Base-by-base conservation (phyloP, 2,797 vertebrate species). In the Odontamblyopus lacepedii region DNA sequence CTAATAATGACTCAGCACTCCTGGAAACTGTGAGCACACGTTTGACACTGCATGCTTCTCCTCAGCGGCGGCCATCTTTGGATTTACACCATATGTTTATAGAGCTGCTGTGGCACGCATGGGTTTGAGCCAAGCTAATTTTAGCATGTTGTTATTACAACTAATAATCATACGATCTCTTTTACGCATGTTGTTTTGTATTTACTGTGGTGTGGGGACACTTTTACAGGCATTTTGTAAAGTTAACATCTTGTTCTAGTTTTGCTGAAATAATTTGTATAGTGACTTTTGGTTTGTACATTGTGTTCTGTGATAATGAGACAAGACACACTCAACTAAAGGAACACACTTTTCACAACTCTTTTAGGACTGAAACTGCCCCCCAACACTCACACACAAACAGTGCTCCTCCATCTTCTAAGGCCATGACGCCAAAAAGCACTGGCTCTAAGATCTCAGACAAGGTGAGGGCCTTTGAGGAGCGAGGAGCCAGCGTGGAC, bases 381-480 rank as follows among this genome's bases (percentile, higher is more conserved):
- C 80, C 69, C 2, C 70, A 79, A 51, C 90, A 83, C 51, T 82
- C 93, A 67, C 90, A 92, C 70, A 95, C 94, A 92, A 95, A 94
- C 69, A 73, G 87, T 53, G 85, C 77, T 0, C 77, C 83, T 62
- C 93, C 93, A 86, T 90, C 92, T 2, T 90, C 91, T 0, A 92
- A 85, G 19, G 86, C 86, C 65, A 94, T 94, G 50, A 95, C 94
- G 0, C 94, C 96, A n/a, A 95, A 95, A 71, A 93, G 94, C 0
- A 85, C 95, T 0, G 92, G 92, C 50, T 95, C 96, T 72, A 96
- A 92, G 88, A 95, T 97, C 83, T 94, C 94, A 0, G 96, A 97
- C 83, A 96, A 95, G 86, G 91, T 97, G 78, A 92, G 91, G 67
- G 95, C 94, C 71, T 96, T 97, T 1, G 97, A 98, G 89, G 95